These are phyloP conservation scores for Chaenocephalus aceratus DNA, from an alignment of 2,113 vertebrate species.

Conservation along the genomic window DNA sequence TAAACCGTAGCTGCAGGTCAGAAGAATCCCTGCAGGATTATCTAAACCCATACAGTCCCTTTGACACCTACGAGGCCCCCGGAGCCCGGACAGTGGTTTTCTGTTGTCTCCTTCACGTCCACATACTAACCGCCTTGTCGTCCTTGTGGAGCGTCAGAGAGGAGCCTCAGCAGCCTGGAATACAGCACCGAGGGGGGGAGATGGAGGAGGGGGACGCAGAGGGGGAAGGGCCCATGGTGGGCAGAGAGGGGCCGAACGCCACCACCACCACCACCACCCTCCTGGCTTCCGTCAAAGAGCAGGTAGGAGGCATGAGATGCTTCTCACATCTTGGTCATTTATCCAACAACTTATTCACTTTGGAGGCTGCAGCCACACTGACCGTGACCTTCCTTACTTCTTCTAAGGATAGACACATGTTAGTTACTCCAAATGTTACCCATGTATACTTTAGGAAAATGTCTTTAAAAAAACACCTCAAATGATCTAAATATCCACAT, in stretches of 20 bases:
- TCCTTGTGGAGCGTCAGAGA: slow-evolving; percentile 62
- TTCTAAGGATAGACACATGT: background rate
- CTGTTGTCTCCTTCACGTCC: slow-evolving; percentile 26
- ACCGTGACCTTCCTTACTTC: too few relatives aligned
- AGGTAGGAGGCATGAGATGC: slow-evolving; percentile 60
- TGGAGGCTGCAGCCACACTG: background rate
- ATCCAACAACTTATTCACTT: background rate
- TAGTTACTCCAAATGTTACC: background rate
- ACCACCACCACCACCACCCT: slow-evolving; percentile 78
- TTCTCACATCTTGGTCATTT: background rate
- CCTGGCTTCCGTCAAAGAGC: slow-evolving; percentile 81
- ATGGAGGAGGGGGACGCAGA: slow-evolving; percentile 74
- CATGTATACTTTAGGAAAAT: too few relatives aligned
- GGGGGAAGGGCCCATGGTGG: slow-evolving; percentile 62
- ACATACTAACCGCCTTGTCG: slow-evolving; percentile 54
- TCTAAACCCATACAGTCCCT: slow-evolving; percentile 14
- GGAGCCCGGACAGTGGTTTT: background rate
- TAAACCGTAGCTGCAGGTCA: slow-evolving; percentile 21
- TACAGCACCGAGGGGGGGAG: slow-evolving; percentile 30
- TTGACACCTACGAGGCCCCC: background rate
- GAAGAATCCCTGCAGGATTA: slow-evolving; percentile 27
- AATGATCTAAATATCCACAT: too few relatives aligned
- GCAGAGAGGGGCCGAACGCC: slow-evolving; percentile 58
- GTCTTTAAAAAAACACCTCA: too few relatives aligned
- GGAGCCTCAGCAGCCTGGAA: slow-evolving; percentile 60